phyloP scores from a whole-genome alignment of 2,113 vertebrate species.

The Suricata suricatta region DNA sequence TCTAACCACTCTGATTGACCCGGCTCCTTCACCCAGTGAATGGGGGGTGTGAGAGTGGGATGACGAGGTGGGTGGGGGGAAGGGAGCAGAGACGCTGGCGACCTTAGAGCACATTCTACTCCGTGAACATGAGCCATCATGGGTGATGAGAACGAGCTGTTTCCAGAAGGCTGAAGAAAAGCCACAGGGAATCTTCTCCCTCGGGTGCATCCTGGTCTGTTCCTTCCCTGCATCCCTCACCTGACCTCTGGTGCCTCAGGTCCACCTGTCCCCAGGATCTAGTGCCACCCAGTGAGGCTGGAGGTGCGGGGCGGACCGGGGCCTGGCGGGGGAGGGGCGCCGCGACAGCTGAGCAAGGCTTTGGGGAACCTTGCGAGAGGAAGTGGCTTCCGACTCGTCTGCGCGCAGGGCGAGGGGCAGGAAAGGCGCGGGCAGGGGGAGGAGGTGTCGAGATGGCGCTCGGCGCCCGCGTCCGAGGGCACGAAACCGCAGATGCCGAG shows the following conservation, averaged over 20 bases:
- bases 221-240: neutral
- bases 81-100: fast-evolving
- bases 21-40: neutral
- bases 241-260: neutral
- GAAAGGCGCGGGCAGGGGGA: constrained; percentile 74
- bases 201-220: neutral
- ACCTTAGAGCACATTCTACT: neutral
- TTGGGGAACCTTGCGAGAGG: constrained; percentile 87
- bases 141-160: neutral
- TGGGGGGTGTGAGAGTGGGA: neutral
- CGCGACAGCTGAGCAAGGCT: neutral
- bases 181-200: too few relatives aligned
- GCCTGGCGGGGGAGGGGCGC: neutral
- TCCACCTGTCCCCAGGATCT: neutral
- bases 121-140: neutral
- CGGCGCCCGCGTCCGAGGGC: constrained; percentile 58
- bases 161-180: neutral
- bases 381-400: constrained; percentile 86
- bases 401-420: constrained; percentile 85
- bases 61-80: neutral
- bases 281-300: neutral
- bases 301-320: neutral
- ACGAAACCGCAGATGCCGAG: constrained; percentile 68
- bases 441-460: constrained; percentile 75
- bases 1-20: neutral